Evolutionary conservation across 2,888 invertebrate genomes (phyloP), one percentile per base, ranked within the genome.

Genomic region (Cephus pygmeus): DNA sequence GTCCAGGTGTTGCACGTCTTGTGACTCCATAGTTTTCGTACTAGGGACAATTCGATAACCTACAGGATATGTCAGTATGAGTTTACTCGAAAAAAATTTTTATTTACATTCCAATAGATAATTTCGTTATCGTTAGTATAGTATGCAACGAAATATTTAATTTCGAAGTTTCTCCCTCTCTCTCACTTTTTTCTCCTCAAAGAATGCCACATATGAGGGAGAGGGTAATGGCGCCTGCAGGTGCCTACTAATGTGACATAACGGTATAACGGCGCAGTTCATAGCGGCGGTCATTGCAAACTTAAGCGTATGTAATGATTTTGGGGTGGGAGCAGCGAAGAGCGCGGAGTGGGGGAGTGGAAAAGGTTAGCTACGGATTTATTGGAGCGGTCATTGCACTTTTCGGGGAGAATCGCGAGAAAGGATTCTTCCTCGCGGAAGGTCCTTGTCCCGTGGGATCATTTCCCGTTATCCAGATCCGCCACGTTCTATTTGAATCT

Each of bases 351-450:
- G 40, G 31, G 71, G 71, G 9, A 4, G 30, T 12, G 35, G 76
- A 11, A 68, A 23, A 80, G 79, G 71, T 56, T 23, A 56, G 79
- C 79, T 85, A 81, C 85, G 85, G 86, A 88, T 90, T 91, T 90
- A 91, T 91, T 90, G 90, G 90, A 90, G 88, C 90, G 90, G 91
- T 90, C 90, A 88, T 89, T 91, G 91, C 90, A 90, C 90, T 85
- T 86, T 85, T 85, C 84, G 81, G 35, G 31, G 71, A 71, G 71
- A 23, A 71, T 71, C 3, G 31, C 71, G 71, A 31, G 71, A 33
- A 71, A 33, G 71, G 33, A 31, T 71, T 4, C 71, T 71, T 34
- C 23, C 56, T 56, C 56, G 56, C 56, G 56, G 56, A 56, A 56
- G 56, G 56, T 56, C 56, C 56, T 23, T 56, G 56, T 56, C 56